Base-by-base conservation (phyloP, 2,797 vertebrate species). In the Takifugu rubripes region DNA sequence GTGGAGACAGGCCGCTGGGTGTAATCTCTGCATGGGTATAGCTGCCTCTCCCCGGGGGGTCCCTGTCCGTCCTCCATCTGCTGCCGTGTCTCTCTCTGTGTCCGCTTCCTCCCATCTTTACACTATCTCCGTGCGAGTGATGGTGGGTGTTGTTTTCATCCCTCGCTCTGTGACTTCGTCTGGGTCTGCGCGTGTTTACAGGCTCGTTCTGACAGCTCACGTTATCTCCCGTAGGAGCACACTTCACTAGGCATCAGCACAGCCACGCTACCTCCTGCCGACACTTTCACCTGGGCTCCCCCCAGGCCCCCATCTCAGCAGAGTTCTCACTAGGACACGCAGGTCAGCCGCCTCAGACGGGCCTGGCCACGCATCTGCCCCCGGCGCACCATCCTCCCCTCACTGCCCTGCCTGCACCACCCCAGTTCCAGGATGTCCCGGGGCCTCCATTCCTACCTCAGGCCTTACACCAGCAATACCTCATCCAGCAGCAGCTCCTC, bases 381-480 rank as follows among this genome's bases (percentile, higher is more conserved):
- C 90, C 92, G 31, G 74, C 80, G 7, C 97, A 97, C 91, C 97
- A 96, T 85, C 92, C 94, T 56, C 84, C 95, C 75, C 89, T 95
- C 78, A 83, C 93, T 15, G 92, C 96, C 54, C 90, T 97, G 89
- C 90, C 96, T 53, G 77, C 93, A 61, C 92, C 95, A 65, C 83
- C 85, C 42, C 95, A 94, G 85, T 98, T 97, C 91, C 97, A 97
- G 91, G 96, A 98, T 16, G 90, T 96, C 84, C 88, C 94, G 17
- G 94, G 93, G 89, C 92, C 96, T 81, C 93, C 94, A 82, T 98
- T 98, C 93, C 95, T 98, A 96, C 96, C 96, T 98, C 97, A 99
- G 93, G 95, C 95, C 90, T 95, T 98, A 92, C 96, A 98, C 94
- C 97, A 99, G 95, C 96, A 98, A 94, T 99, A 98, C 94, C 96